Evolutionary conservation across 2,888 invertebrate genomes (phyloP), one percentile per base, ranked within the genome.

Genomic region (Erebia aethiops): DNA sequence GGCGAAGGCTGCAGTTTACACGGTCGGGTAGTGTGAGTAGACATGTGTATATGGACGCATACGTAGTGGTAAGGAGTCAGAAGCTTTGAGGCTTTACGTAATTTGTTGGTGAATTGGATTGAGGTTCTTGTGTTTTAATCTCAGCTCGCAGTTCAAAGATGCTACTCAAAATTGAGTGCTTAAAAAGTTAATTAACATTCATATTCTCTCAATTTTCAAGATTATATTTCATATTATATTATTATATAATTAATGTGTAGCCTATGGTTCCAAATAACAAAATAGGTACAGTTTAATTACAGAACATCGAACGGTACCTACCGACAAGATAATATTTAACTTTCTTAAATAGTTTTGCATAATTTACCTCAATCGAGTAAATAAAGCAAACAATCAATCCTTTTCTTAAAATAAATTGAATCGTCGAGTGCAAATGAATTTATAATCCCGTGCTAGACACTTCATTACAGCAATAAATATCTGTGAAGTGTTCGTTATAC

Each of bases 71-170:
- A 81, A 81, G 81, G 77, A 85, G 82, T 84, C 85, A 84, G 82
- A 82, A 85, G 87, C 89, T 87, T 87, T 87, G 86, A 87, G 83
- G 87, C 85, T 88, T 89, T 90, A 87, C 87, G 88, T 90, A 88
- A 91, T 90, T 90, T 88, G 88, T 83, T 83, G 84, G 81, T 85
- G 85, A 86, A 89, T 89, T 87, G 84, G 82, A 88, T 88, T 85
- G 84, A 83, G 80, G 81, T 81, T 85, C 81, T 78, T 76, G 76
- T 80, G 80, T 78, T 85, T 86, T 83, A 81, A 81, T 79, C 79
- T 78, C 78, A 80, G 79, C 82, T 81, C 77, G 78, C 75, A 81
- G 79, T 78, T 81, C 78, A 80, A 79, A 83, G 82, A 82, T 81
- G 75, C 84, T 83, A 84, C 83, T 76, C 74, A 70, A 77, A 71